phyloP scores from a whole-genome alignment of 2,113 vertebrate genomes.

The Cebidichthys violaceus region DNA sequence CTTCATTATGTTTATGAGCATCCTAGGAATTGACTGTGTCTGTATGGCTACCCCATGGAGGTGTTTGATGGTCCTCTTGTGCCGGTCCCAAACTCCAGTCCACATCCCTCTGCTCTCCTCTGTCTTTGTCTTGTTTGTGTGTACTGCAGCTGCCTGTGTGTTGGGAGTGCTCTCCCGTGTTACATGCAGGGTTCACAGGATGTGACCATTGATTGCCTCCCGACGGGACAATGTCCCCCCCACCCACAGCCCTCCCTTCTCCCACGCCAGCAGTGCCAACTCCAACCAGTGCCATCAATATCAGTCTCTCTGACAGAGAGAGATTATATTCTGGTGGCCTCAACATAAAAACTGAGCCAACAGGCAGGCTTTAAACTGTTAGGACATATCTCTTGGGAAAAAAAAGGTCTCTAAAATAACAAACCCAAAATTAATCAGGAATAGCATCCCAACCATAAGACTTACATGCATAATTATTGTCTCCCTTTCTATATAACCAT shows the following conservation, averaged over 20 bases:
- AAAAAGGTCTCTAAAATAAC: too few species aligned
- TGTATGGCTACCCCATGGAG: constrained; percentile 65
- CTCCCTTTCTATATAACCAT: too few species aligned
- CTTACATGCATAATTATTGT: too few species aligned
- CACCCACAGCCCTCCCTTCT: constrained; percentile 46
- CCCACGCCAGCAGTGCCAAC: constrained; percentile 66
- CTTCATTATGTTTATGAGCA: constrained; percentile 41
- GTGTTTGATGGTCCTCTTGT: constrained; percentile 41
- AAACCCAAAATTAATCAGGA: too few species aligned
- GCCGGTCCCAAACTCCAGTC: constrained; percentile 35
- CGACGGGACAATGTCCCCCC: constrained; percentile 81
- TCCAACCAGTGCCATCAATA: constrained; percentile 76
- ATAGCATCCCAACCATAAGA: too few species aligned
- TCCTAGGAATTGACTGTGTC: constrained; percentile 30
- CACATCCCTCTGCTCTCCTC: constrained; percentile 36
- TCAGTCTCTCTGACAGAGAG: constrained; percentile 39
- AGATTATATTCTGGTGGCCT: constrained; percentile 1
- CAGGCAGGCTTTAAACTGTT: background rate
- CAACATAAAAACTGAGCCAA: constrained; percentile 1
- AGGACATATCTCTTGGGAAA: background rate
- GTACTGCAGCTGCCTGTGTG: constrained; percentile 33
- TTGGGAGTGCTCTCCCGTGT: constrained; percentile 61
- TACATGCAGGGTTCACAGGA: constrained; percentile 79
- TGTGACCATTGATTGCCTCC: constrained; percentile 84
- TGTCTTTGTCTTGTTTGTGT: constrained; percentile 21